These are phyloP conservation scores for Maccullochella peelii DNA, from an alignment of 2,113 vertebrate genomes.

Conservation along the genomic window DNA sequence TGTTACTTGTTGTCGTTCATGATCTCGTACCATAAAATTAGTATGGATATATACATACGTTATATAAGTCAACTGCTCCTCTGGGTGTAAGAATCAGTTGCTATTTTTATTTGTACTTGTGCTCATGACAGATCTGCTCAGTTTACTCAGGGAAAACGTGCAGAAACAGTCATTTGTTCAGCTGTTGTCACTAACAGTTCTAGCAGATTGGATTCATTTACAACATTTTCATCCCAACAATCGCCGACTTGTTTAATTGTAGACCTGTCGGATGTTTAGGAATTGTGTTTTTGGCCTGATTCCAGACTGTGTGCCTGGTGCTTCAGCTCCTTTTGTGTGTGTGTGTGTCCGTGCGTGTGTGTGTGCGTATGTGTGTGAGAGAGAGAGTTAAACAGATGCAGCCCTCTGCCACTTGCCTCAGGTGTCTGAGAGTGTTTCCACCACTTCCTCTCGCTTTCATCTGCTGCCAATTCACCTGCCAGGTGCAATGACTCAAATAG, in stretches of 20 bases:
- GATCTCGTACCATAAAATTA: conserved; percentile 61
- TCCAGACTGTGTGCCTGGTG: conserved; percentile 36
- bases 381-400: conserved; percentile 71
- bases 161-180: conserved; percentile 52
- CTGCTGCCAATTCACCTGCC: conserved; percentile 78
- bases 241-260: conserved; percentile 56
- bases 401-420: conserved; percentile 71
- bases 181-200: conserved; percentile 60
- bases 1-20: conserved; percentile 58
- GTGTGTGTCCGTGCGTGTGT: conserved; percentile 24
- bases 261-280: conserved; percentile 44
- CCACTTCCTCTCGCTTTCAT: conserved; percentile 78
- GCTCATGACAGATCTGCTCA: conserved; percentile 19
- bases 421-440: conserved; percentile 75
- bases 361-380: conserved; percentile 14
- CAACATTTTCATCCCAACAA: conserved; percentile 52
- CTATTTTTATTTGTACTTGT: conserved; percentile 46
- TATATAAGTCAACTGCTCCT: conserved; percentile 27
- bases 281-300: conserved; percentile 55
- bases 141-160: conserved; percentile 32
- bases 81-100: conserved; percentile 22
- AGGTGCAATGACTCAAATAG: conserved; percentile 76
- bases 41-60: conserved; percentile 25
- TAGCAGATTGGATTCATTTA: conserved; percentile 62
- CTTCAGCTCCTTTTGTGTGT: conserved; percentile 7